Evolutionary conservation across 2,888 invertebrate species (phyloP).

Genomic region (Drosophila stalkeri): DNA sequence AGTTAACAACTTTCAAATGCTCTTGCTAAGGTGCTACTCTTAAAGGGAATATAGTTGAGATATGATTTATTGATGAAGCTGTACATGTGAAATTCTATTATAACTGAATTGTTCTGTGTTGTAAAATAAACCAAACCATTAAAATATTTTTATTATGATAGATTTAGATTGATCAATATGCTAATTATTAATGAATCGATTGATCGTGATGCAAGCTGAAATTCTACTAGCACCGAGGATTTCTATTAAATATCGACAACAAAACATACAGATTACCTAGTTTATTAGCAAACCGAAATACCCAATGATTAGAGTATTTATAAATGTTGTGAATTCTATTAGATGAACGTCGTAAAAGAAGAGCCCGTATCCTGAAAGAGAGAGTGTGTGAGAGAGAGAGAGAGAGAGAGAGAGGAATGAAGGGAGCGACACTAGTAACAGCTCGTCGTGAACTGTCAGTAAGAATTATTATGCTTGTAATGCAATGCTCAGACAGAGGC

Average conservation of each 20-base stretch:
- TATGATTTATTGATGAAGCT: neutral
- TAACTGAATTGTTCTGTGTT: neutral
- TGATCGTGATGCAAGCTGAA: neutral
- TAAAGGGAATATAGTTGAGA: neutral
- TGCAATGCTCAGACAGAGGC: constrained; percentile 66
- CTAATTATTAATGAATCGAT: no score
- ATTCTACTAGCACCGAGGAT: neutral
- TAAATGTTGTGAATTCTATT: constrained; percentile 22
- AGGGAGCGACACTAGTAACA: constrained; percentile 30
- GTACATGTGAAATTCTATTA: neutral
- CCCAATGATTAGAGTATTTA: constrained; percentile 10
- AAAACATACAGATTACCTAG: neutral
- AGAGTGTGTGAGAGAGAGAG: constrained; percentile 1
- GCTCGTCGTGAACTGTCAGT: constrained; percentile 70
- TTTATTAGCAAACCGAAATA: neutral
- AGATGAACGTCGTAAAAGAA: constrained; percentile 14
- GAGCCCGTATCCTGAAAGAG: constrained; percentile 6
- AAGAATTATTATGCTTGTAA: constrained; percentile 80
- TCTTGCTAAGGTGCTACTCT: neutral
- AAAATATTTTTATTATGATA: neutral
- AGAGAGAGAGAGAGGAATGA: neutral
- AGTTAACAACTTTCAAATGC: neutral
- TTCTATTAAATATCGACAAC: neutral
- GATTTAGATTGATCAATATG: no score
- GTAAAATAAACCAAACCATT: neutral